Conservation (phyloP, 2,797 vertebrate species). For the Cyclura pinguis region DNA sequence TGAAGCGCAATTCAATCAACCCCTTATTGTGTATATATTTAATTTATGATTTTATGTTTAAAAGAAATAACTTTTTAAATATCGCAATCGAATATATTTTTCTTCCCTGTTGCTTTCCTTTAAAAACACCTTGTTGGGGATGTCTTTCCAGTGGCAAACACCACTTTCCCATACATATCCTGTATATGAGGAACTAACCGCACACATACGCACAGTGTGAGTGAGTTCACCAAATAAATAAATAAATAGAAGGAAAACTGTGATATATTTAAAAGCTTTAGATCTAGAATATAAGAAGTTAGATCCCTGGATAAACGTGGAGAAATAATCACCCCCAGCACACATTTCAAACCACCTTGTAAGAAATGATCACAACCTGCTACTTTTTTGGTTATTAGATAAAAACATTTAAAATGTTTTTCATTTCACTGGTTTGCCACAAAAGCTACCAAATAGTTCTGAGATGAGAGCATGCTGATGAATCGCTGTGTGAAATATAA, state of each 20-base stretch:
- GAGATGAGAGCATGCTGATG: not conserved
- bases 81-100: conserved; percentile 4
- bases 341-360: not conserved
- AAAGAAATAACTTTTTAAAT: conserved; percentile 14
- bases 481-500: not conserved
- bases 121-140: not conserved
- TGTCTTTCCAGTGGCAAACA: not conserved
- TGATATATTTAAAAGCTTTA: not conserved
- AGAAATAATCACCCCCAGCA: not conserved
- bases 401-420: too few relatives aligned
- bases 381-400: not conserved
- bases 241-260: not conserved
- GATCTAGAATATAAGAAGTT: too few relatives aligned
- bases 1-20: conserved; percentile 10
- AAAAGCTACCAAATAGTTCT: not conserved
- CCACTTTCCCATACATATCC: not conserved
- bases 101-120: conserved; percentile 23
- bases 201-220: too few relatives aligned
- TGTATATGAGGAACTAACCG: not conserved
- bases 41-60: conserved; percentile 8
- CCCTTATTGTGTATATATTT: fast-evolving
- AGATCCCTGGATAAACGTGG: not conserved
- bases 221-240: too few relatives aligned
- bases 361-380: not conserved
- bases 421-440: too few relatives aligned